These are phyloP conservation scores for Laothoe populi DNA, from an alignment of 2,888 invertebrate species.

Conservation along the genomic window DNA sequence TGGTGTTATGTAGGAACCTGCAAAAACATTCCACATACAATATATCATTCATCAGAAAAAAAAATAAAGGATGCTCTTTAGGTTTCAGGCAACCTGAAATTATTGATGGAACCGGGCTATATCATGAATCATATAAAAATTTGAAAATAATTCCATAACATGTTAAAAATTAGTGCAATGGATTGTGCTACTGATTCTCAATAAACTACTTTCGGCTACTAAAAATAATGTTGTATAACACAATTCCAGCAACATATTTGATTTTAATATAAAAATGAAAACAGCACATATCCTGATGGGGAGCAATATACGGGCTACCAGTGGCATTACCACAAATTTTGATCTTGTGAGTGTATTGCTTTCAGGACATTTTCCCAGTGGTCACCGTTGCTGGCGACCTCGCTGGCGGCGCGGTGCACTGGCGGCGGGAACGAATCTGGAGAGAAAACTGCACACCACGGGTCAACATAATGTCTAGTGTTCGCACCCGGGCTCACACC, in stretches of 20 bases:
- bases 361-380: conserved; percentile 88
- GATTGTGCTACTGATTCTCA: no score
- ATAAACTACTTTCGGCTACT: no score
- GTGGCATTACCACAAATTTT: conserved; percentile 84
- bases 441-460: conserved; percentile 84
- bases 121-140: neutral
- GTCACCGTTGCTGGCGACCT: conserved; percentile 87
- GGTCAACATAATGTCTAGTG: conserved; percentile 73
- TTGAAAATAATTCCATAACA: neutral
- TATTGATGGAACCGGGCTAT: conserved; percentile 25
- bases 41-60: conserved; percentile 47
- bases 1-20: conserved; percentile 80
- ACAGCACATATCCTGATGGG: conserved; percentile 75
- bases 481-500: conserved; percentile 30
- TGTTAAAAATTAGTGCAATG: no score
- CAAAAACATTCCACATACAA: conserved; percentile 49
- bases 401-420: conserved; percentile 82
- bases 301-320: conserved; percentile 56
- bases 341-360: conserved; percentile 81
- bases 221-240: no score
- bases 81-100: conserved; percentile 61
- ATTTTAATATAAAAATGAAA: conserved; percentile 64
- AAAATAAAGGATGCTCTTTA: conserved; percentile 55
- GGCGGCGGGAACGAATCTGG: conserved; percentile 78
- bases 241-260: conserved; percentile 33